phyloP scores from a whole-genome alignment of 2,797 vertebrate genomes.

The Myotis pilosus region DNA sequence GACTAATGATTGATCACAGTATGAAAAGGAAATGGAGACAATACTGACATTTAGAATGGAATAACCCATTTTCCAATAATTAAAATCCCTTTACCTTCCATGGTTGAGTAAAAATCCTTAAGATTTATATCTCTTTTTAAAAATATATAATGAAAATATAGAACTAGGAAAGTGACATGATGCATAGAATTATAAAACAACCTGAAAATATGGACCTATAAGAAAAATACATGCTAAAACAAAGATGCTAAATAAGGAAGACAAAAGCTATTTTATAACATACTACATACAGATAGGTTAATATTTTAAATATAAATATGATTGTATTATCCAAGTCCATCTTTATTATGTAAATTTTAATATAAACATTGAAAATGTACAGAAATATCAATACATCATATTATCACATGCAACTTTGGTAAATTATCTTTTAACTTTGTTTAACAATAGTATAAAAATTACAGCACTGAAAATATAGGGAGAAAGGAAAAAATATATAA shows the following conservation, averaged over 20 bases:
- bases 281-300: not conserved
- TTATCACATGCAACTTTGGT: not conserved
- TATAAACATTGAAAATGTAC: not conserved
- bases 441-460: not conserved
- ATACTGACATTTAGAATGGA: not conserved
- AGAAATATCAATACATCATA: not conserved
- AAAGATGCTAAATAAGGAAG: not conserved
- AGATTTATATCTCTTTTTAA: not conserved
- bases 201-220: not conserved
- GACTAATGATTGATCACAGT: not conserved
- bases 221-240: not conserved
- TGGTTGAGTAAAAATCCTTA: not conserved
- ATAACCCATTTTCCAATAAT: not conserved
- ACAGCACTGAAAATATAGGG: no score
- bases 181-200: not conserved
- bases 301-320: not conserved
- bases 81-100: not conserved
- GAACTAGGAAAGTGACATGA: not conserved
- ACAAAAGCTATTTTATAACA: not conserved
- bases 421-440: slow-evolving; percentile 19
- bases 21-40: not conserved
- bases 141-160: not conserved
- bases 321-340: not conserved
- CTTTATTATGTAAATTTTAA: not conserved
- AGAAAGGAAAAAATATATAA: no score